These are phyloP conservation scores for Mythimna albipuncta DNA, from an alignment of 2,888 invertebrate species.

Conservation along the genomic window DNA sequence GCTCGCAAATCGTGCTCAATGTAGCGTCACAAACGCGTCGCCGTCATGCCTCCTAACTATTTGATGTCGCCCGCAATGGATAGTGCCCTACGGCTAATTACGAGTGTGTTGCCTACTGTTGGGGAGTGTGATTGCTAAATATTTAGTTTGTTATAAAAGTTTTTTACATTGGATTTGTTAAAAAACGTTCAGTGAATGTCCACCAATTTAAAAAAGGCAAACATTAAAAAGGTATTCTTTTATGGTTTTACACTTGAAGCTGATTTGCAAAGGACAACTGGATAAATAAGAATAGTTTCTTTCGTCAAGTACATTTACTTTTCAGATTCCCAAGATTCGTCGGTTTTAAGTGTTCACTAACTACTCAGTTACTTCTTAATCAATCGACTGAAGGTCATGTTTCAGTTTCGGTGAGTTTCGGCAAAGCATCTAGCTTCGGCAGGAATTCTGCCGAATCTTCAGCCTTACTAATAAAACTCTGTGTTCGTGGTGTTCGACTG, in stretches of 20 bases:
- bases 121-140: not conserved
- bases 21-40: slow-evolving; percentile 73
- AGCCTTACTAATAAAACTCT: too few species aligned
- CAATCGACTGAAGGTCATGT: too few species aligned
- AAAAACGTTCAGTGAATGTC: not conserved
- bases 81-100: slow-evolving; percentile 62
- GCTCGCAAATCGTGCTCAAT: slow-evolving; percentile 80
- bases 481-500: too few species aligned
- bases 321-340: not conserved
- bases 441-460: too few species aligned
- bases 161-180: not conserved
- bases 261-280: too few species aligned
- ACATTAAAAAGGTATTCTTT: too few species aligned
- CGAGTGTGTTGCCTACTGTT: slow-evolving; percentile 35
- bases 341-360: too few species aligned
- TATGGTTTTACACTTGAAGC: too few species aligned
- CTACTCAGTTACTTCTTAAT: too few species aligned
- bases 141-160: not conserved
- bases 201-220: not conserved
- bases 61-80: slow-evolving; percentile 62
- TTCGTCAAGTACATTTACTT: not conserved
- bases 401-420: too few species aligned
- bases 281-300: too few species aligned
- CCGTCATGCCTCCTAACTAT: slow-evolving; percentile 67
- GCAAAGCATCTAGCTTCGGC: too few species aligned